Conservation (phyloP, 2,113 vertebrate species). For the Tetraodon nigroviridis region DNA sequence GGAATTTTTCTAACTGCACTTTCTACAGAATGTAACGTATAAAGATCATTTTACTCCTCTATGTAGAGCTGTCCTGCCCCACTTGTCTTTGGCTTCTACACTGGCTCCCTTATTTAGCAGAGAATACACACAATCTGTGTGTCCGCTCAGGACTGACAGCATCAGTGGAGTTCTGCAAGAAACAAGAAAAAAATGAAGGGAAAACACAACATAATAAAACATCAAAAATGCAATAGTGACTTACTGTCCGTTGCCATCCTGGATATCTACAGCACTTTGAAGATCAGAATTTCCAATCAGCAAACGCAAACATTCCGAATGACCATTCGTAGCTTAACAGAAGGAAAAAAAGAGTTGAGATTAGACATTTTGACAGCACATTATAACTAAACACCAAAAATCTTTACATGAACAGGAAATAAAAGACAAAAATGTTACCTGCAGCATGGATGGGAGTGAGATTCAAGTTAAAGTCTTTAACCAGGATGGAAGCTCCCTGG, state of each 20-base stretch:
- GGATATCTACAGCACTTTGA: slow-evolving; percentile 90
- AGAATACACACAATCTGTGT: slow-evolving; percentile 95
- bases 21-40: background rate
- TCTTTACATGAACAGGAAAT: background rate
- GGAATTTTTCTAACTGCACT: too few species aligned
- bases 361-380: too few species aligned
- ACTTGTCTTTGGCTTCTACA: slow-evolving; percentile 96
- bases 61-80: slow-evolving; percentile 92
- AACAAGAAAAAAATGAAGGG: background rate
- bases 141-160: slow-evolving; percentile 93
- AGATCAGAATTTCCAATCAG: slow-evolving; percentile 94
- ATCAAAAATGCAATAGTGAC: slow-evolving; percentile 34
- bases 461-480: slow-evolving; percentile 94
- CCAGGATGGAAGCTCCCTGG: slow-evolving; percentile 94
- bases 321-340: slow-evolving; percentile 88
- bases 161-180: slow-evolving; percentile 88
- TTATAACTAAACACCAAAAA: background rate
- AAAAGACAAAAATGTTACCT: slow-evolving; percentile 67
- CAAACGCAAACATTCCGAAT: slow-evolving; percentile 93
- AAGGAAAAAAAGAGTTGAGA: background rate
- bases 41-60: slow-evolving; percentile 82
- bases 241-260: slow-evolving; percentile 97
- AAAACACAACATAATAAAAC: slow-evolving; percentile 2
- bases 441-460: slow-evolving; percentile 95
- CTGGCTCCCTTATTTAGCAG: slow-evolving; percentile 92